Evolutionary conservation across 2,113 vertebrate species (phyloP).

Genomic region (Willisornis vidua): DNA sequence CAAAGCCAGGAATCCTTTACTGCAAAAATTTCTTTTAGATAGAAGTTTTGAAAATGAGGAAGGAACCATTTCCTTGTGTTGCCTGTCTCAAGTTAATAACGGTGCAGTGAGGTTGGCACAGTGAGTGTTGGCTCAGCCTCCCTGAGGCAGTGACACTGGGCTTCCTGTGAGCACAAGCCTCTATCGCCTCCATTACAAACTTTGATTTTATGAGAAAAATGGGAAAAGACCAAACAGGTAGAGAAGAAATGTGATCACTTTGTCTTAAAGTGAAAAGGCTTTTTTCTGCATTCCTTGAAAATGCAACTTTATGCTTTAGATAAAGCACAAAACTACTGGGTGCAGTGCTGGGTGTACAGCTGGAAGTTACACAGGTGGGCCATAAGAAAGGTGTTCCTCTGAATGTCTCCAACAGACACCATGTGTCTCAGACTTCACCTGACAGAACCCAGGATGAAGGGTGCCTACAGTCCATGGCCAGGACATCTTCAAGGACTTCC

Average conservation of each 20-base stretch:
- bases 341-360: not conserved
- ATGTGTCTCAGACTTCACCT: not conserved
- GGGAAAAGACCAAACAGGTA: not conserved
- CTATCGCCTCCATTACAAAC: not conserved
- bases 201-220: not conserved
- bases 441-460: not conserved
- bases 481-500: not conserved
- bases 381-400: not conserved
- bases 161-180: not conserved
- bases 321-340: not conserved
- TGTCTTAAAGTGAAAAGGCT: not conserved
- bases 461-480: not conserved
- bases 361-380: not conserved
- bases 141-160: rapidly evolving
- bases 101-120: not conserved
- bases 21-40: not conserved
- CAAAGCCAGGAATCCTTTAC: not conserved
- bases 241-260: not conserved
- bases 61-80: not conserved
- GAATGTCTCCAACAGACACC: not conserved
- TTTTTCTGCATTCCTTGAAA: not conserved
- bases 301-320: not conserved
- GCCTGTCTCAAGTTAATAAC: not conserved
- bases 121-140: not conserved
- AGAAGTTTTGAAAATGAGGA: not conserved